phyloP scores from a whole-genome alignment of 53 echinoderm and acorn worm species.

The Zoroaster sp. region DNA sequence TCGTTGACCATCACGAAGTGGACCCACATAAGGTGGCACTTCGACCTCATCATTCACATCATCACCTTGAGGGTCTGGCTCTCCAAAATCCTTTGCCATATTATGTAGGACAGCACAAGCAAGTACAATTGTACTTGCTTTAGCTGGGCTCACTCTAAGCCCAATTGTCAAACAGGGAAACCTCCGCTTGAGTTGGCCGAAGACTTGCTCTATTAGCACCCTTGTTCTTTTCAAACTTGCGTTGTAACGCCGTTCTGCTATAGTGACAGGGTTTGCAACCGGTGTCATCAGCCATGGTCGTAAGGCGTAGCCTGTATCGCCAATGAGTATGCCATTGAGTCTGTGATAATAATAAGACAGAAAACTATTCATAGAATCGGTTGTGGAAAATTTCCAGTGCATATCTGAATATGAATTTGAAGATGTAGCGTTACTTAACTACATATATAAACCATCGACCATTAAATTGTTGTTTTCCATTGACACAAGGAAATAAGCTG shows the following conservation, averaged over 20 bases:
- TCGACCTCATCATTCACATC: neutral
- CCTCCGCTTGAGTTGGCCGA: neutral
- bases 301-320: neutral
- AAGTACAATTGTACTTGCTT: neutral
- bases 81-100: neutral
- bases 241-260: neutral
- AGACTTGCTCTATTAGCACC: neutral
- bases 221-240: neutral
- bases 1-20: neutral
- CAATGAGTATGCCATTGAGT: neutral
- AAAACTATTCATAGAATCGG: too few relatives aligned
- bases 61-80: neutral
- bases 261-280: neutral
- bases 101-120: neutral
- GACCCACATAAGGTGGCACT: neutral
- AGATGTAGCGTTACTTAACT: too few relatives aligned
- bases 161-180: neutral
- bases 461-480: too few relatives aligned
- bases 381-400: too few relatives aligned
- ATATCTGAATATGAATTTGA: too few relatives aligned
- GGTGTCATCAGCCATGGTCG: neutral
- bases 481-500: too few relatives aligned
- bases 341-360: neutral
- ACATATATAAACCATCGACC: too few relatives aligned
- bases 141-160: neutral